Conservation (phyloP, 2,113 vertebrate genomes). For the Micromys minutus region DNA sequence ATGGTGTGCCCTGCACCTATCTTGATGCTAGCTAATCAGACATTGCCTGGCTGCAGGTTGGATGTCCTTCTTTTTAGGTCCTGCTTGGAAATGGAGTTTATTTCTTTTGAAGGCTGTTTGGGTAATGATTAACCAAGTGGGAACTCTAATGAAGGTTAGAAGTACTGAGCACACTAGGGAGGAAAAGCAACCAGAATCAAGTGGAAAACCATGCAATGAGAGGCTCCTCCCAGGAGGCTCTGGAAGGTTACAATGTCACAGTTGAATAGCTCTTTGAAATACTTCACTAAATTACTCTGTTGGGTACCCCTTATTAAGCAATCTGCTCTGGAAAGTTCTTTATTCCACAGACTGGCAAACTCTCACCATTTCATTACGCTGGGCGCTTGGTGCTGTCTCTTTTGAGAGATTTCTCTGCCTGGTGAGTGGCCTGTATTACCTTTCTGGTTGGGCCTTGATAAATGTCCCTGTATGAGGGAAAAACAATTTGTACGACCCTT, state of each 20-base stretch:
- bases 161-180: neutral
- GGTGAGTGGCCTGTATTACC: slow-evolving; percentile 44
- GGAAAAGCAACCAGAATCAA: neutral
- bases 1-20: accelerated
- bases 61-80: neutral
- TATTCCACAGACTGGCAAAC: slow-evolving; percentile 20
- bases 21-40: neutral
- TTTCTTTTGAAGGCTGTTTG: neutral
- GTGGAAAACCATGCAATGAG: neutral
- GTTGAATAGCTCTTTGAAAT: slow-evolving; percentile 49
- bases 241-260: neutral
- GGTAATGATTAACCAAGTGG: neutral
- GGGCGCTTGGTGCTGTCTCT: slow-evolving; percentile 20
- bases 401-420: slow-evolving; percentile 67
- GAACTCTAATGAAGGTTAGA: neutral
- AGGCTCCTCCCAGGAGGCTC: neutral
- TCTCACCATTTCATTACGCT: slow-evolving; percentile 63
- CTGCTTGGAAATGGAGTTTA: neutral
- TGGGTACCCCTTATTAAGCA: slow-evolving; percentile 64
- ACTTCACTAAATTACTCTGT: slow-evolving; percentile 52
- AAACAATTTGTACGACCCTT: slow-evolving; percentile 75
- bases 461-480: slow-evolving; percentile 43
- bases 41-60: accelerated
- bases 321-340: slow-evolving; percentile 62
- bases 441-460: slow-evolving; percentile 74